Evolutionary conservation across 2,113 vertebrate species (phyloP).

Genomic region (Spermophilus dauricus): DNA sequence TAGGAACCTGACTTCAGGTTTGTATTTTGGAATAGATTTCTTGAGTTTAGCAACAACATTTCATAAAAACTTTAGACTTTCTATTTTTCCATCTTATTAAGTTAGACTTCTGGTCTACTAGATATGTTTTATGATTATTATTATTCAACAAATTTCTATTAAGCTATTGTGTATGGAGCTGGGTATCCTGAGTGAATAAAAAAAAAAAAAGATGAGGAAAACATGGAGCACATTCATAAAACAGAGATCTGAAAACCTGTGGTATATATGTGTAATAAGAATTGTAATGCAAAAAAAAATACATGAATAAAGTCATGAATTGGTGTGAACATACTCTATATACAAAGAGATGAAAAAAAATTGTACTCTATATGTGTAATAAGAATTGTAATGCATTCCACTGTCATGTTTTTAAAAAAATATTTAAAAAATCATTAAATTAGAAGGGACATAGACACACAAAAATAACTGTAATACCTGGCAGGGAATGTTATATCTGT

Average conservation of each 20-base stretch:
- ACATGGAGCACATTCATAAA: not conserved
- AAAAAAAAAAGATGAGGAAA: not conserved
- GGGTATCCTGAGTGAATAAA: not conserved
- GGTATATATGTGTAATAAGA: too few relatives aligned
- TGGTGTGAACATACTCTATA: too few relatives aligned
- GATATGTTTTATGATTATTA: not conserved
- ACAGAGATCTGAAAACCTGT: too few relatives aligned
- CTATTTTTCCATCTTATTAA: not conserved
- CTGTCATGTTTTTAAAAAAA: too few relatives aligned
- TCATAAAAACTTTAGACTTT: not conserved
- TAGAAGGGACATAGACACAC: not conserved
- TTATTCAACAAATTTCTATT: not conserved
- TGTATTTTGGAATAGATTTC: not conserved
- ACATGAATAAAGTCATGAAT: too few relatives aligned
- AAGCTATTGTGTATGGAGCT: not conserved
- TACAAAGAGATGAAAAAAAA: too few relatives aligned
- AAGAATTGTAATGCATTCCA: too few relatives aligned
- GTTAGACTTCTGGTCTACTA: not conserved
- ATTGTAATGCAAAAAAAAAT: too few relatives aligned
- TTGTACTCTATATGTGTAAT: too few relatives aligned
- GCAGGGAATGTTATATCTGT: not conserved
- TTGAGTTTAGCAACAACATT: not conserved
- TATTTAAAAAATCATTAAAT: not conserved
- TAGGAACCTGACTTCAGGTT: conserved; percentile 82
- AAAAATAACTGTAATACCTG: not conserved